phyloP scores from a whole-genome alignment of 2,888 invertebrate genomes.

The Sabatieria punctata region DNA sequence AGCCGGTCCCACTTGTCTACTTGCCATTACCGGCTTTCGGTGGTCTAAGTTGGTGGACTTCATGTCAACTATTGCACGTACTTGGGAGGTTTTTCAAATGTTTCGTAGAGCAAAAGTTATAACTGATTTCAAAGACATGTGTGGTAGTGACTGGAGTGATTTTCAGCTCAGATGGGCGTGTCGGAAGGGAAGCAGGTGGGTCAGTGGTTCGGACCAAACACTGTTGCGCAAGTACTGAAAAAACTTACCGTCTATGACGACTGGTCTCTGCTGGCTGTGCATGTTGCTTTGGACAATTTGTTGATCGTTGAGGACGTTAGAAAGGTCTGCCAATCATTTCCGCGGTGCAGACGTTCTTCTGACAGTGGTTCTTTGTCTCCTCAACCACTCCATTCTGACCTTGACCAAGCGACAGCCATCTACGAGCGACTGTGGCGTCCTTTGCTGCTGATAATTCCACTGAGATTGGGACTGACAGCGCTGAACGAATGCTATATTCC shows the following conservation, averaged over 20 bases:
- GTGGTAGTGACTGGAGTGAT: no score
- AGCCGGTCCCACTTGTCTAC: no score
- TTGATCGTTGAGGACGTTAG: slow-evolving; percentile 79
- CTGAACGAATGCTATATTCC: slow-evolving; percentile 83
- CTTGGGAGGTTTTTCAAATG: no score
- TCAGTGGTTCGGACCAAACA: slow-evolving; percentile 98
- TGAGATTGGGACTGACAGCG: slow-evolving; percentile 71
- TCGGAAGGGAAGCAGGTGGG: slow-evolving; percentile 88
- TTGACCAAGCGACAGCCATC: no score
- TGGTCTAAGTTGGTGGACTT: no score
- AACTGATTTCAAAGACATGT: no score
- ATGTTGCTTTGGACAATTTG: slow-evolving; percentile 88
- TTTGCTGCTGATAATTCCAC: slow-evolving; percentile 34
- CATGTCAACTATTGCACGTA: no score
- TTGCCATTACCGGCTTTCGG: no score
- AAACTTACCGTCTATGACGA: slow-evolving; percentile 42
- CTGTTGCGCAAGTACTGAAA: slow-evolving; percentile 94
- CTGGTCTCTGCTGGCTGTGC: slow-evolving; percentile 72
- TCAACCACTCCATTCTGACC: no score
- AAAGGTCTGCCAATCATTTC: slow-evolving; percentile 40
- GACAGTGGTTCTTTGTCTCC: no score
- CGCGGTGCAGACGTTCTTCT: no score
- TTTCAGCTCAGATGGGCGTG: slow-evolving; percentile 70
- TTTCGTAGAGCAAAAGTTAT: no score
- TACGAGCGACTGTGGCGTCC: slow-evolving; percentile 30